Evolutionary conservation across 2,113 vertebrate genomes (phyloP).

Genomic region (Microtus ochrogaster): DNA sequence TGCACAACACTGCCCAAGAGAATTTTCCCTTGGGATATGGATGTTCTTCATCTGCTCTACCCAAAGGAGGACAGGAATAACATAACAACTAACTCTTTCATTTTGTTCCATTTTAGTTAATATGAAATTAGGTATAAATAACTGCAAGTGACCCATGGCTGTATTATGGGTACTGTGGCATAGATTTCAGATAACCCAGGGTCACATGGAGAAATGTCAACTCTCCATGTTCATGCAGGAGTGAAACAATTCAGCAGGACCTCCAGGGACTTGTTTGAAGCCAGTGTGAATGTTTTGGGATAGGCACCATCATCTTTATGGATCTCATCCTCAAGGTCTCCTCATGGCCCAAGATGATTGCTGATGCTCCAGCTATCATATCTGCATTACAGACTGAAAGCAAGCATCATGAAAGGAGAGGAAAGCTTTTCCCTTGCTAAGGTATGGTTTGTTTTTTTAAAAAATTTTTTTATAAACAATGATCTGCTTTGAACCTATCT

Average conservation of each 20-base stretch:
- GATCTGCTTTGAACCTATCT: background rate
- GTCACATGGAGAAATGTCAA: background rate
- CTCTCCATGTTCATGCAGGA: background rate
- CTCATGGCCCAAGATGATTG: background rate
- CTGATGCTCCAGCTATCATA: background rate
- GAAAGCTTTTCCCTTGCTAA: background rate
- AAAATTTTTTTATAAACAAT: background rate
- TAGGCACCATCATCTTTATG: background rate
- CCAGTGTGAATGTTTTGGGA: background rate
- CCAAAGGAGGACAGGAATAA: background rate
- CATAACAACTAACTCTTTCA: background rate
- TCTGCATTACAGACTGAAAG: background rate
- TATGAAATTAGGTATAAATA: slow-evolving; percentile 25
- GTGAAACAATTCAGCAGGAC: background rate
- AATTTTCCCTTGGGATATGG: background rate
- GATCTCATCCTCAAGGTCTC: background rate
- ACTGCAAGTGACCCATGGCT: background rate
- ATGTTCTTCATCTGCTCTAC: background rate
- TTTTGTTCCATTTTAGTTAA: background rate
- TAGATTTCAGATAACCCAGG: background rate
- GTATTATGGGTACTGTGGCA: background rate
- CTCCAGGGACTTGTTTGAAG: background rate
- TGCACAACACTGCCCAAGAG: background rate
- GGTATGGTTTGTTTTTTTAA: background rate
- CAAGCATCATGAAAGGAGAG: background rate